Conservation (phyloP, 2,888 invertebrate species). For the Chorisops tibialis region DNA sequence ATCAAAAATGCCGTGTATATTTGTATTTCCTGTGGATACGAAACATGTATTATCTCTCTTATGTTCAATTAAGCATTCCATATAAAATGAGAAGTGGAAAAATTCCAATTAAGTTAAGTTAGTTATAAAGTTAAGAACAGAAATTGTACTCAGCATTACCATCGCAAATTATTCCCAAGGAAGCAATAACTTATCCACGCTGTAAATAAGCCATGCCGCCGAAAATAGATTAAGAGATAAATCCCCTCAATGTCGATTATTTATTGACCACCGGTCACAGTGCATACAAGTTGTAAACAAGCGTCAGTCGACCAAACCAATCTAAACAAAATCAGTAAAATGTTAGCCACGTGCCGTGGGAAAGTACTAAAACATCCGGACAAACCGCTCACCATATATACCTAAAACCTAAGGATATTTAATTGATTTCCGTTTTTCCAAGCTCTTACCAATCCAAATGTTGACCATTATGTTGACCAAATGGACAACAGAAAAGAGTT, state of each 20-base stretch:
- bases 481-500: slow-evolving; percentile 25
- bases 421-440: slow-evolving; percentile 21
- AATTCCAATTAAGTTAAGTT: too few species aligned
- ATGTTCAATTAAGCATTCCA: too few species aligned
- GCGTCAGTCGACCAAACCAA: slow-evolving; percentile 9
- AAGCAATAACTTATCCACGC: too few species aligned
- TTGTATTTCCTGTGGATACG: too few species aligned
- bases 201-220: too few species aligned
- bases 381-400: background rate
- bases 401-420: slow-evolving; percentile 7
- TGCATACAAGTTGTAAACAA: background rate
- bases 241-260: slow-evolving; percentile 8
- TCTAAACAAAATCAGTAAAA: slow-evolving; percentile 27
- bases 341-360: slow-evolving; percentile 29
- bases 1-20: too few species aligned
- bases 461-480: background rate
- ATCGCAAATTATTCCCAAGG: too few species aligned
- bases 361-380: slow-evolving; percentile 30
- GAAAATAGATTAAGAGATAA: slow-evolving; percentile 9
- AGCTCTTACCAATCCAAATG: slow-evolving; percentile 9
- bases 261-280: slow-evolving; percentile 11
- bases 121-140: too few species aligned
- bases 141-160: too few species aligned
- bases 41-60: too few species aligned
- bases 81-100: too few species aligned